Evolutionary conservation across 2,113 vertebrate species (phyloP).

Genomic region (Actinemys pallida): DNA sequence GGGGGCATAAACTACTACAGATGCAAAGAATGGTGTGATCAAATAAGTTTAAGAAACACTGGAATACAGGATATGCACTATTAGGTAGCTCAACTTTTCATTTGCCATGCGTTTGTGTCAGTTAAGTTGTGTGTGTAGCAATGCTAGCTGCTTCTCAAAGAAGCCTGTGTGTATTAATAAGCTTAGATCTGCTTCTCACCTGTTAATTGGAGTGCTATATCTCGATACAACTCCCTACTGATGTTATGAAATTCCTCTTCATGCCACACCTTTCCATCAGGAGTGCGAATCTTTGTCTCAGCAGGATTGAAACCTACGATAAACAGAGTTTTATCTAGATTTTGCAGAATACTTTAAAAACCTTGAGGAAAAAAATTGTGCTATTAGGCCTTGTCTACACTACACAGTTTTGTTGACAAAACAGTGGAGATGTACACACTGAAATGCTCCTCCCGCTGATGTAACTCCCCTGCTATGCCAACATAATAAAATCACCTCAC

Average conservation of each 20-base stretch:
- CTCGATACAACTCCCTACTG: constrained; percentile 84
- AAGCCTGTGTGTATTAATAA: not conserved
- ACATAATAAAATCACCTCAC: too few species aligned
- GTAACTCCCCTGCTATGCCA: too few species aligned
- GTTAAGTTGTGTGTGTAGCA: not conserved
- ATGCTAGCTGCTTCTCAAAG: not conserved
- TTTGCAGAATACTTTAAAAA: not conserved
- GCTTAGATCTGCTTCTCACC: constrained; percentile 77
- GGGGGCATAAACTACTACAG: not conserved
- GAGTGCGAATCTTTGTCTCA: constrained; percentile 88
- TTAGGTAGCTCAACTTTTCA: not conserved
- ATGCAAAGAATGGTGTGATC: not conserved
- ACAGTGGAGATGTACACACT: too few species aligned
- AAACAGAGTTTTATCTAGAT: not conserved
- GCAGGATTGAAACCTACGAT: constrained; percentile 90
- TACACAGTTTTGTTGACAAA: too few species aligned
- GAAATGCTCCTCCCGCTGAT: too few species aligned
- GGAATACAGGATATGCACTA: not conserved
- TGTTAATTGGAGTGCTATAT: constrained; percentile 83
- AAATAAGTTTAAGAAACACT: not conserved
- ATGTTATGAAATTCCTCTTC: constrained; percentile 85
- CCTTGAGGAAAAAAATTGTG: not conserved
- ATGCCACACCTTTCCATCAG: constrained; percentile 90
- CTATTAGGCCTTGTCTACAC: not conserved
- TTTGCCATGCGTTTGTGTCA: not conserved